Percentiles rank a stretch among this genome's conserved stretches.
phyloP scores from a whole-genome alignment of 2,888 invertebrate species.

The Unio pictorum region DNA sequence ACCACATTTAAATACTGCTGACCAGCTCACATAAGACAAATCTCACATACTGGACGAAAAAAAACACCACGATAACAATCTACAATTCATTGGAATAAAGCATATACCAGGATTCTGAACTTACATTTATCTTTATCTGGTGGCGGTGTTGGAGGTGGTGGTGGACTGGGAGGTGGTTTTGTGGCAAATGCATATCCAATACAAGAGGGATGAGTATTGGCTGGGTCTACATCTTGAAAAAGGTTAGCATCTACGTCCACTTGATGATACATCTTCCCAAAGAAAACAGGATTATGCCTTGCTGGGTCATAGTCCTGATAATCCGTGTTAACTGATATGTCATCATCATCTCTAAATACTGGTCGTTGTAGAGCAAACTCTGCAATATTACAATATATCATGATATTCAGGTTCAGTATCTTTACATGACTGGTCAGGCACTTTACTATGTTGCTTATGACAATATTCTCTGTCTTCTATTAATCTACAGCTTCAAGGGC shows the following conservation, averaged over 20 bases:
- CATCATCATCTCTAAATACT: slow-evolving; percentile 53
- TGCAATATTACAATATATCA: too few relatives aligned
- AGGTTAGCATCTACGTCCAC: slow-evolving; percentile 50
- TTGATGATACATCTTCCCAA: slow-evolving; percentile 61
- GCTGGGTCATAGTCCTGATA: slow-evolving; percentile 66
- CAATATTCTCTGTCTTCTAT: too few relatives aligned
- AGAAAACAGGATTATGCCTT: slow-evolving; percentile 67
- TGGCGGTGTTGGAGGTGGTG: slow-evolving; percentile 56
- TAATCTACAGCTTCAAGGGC: too few relatives aligned
- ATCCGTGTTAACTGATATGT: slow-evolving; percentile 54
- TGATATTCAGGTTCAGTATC: too few relatives aligned
- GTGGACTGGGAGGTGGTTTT: slow-evolving; percentile 56
- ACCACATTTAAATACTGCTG: too few relatives aligned
- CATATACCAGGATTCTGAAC: slow-evolving; percentile 10
- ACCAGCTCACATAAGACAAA: too few relatives aligned
- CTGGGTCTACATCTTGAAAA: slow-evolving; percentile 61
- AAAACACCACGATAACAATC: too few relatives aligned
- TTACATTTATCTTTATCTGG: slow-evolving; percentile 64
- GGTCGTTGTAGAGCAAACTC: too few relatives aligned
- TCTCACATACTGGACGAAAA: too few relatives aligned
- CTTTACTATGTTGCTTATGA: too few relatives aligned
- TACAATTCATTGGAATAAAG: too few relatives aligned
- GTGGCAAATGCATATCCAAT: slow-evolving; percentile 66
- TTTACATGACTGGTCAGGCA: too few relatives aligned
- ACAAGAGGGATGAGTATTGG: slow-evolving; percentile 65